A percentile compares a stretch with the other conserved stretches of the same genome.
These are phyloP conservation scores for Eciton burchellii DNA, from an alignment of 1,140 invertebrate species.

Conservation along the genomic window DNA sequence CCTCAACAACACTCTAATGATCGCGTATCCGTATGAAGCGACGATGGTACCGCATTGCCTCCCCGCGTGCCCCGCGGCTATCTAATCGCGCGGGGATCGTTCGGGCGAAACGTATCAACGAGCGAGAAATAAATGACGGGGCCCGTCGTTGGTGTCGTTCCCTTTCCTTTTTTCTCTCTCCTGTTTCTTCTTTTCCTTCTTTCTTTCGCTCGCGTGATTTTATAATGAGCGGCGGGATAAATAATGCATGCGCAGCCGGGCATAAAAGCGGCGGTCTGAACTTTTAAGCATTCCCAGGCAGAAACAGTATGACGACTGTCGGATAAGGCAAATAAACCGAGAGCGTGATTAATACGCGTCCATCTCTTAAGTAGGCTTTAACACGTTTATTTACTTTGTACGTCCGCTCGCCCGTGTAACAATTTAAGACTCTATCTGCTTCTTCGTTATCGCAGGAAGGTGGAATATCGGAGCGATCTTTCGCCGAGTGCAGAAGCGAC, in stretches of 20 bases:
- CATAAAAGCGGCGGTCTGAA: constrained; percentile 33
- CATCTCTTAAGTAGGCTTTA: constrained; percentile 47
- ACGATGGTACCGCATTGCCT: constrained; percentile 35
- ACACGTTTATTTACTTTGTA: constrained; percentile 25
- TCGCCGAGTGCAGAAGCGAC: no score
- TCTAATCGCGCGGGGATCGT: constrained; percentile 50
- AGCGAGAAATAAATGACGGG: constrained; percentile 52
- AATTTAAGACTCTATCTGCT: constrained; percentile 10
- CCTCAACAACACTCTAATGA: constrained; percentile 57
- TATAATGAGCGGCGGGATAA: constrained; percentile 55
- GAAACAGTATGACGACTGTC: constrained; percentile 28
- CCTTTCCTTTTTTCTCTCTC: background rate
- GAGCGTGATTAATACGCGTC: constrained; percentile 50
- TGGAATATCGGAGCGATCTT: background rate
- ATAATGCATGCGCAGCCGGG: constrained; percentile 40
- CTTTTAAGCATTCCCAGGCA: constrained; percentile 44
- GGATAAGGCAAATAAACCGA: constrained; percentile 32
- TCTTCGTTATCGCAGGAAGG: background rate
- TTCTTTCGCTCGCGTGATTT: constrained; percentile 24
- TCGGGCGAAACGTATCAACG: constrained; percentile 52
- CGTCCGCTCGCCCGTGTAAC: background rate
- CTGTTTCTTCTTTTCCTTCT: no score
- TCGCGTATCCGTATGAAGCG: constrained; percentile 55
- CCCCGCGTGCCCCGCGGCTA: background rate
- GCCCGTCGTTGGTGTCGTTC: background rate